Percentiles rank a stretch among this genome's conserved stretches.
phyloP scores from a whole-genome alignment of 2,888 invertebrate genomes.

The Ichneumoninae sp. region DNA sequence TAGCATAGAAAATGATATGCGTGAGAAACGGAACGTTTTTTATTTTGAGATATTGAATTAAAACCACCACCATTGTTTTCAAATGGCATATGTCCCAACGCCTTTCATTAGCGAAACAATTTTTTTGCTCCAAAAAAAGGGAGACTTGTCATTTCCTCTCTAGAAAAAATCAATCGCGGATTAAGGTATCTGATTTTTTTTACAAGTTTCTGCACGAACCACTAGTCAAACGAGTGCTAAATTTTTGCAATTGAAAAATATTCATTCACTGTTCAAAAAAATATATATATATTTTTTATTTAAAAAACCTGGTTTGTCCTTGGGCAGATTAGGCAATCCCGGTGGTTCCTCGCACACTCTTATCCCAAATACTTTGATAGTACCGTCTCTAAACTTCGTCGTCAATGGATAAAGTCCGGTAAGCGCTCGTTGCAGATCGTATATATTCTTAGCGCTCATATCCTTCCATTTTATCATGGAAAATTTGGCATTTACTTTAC shows the following conservation, averaged over 20 bases:
- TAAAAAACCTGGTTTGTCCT: conserved; percentile 76
- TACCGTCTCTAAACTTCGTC: conserved; percentile 87
- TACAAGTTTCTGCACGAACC: too few relatives aligned
- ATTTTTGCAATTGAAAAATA: neutral
- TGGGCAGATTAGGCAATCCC: conserved; percentile 24
- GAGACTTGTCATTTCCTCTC: neutral
- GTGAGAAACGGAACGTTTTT: too few relatives aligned
- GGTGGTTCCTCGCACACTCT: conserved; percentile 75
- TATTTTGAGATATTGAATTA: too few relatives aligned
- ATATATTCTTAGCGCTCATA: conserved; percentile 88
- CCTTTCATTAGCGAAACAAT: too few relatives aligned
- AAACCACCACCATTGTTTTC: too few relatives aligned
- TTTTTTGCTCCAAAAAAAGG: too few relatives aligned
- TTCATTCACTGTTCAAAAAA: neutral
- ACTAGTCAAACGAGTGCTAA: too few relatives aligned
- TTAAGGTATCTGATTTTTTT: too few relatives aligned
- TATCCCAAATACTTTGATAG: conserved; percentile 88
- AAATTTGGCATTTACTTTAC: conserved; percentile 88
- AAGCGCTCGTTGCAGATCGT: conserved; percentile 90
- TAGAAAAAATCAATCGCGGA: neutral
- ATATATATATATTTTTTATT: neutral
- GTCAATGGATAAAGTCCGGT: conserved; percentile 87
- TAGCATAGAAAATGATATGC: too few relatives aligned
- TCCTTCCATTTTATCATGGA: conserved; percentile 88
- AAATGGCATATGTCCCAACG: too few relatives aligned